Evolutionary conservation across 2,113 vertebrate genomes (phyloP).

Genomic region (Seriola aureovittata): DNA sequence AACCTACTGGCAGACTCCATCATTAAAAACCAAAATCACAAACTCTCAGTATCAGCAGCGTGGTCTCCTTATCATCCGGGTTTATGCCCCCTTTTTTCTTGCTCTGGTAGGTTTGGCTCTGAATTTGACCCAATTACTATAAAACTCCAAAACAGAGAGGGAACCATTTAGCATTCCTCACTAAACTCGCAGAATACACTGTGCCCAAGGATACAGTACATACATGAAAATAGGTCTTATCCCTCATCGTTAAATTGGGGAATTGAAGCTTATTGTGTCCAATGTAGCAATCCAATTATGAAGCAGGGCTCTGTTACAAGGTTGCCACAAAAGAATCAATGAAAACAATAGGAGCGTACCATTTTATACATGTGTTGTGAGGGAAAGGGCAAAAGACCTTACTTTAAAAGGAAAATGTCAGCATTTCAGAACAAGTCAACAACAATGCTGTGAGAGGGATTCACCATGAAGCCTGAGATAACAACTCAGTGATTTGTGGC

Average conservation of each 20-base stretch:
- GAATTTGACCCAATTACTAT: constrained; percentile 30
- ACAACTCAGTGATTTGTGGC: constrained; percentile 34
- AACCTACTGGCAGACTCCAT: constrained; percentile 26
- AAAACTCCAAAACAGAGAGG: background rate
- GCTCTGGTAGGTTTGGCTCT: background rate
- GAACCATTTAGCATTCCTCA: constrained; percentile 22
- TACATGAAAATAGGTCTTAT: constrained; percentile 33
- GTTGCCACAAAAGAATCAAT: constrained; percentile 82
- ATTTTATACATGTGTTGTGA: constrained; percentile 63
- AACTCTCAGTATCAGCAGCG: constrained; percentile 2
- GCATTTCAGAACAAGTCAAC: constrained; percentile 49
- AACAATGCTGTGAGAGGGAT: constrained; percentile 5
- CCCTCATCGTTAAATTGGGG: constrained; percentile 40
- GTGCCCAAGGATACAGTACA: constrained; percentile 31
- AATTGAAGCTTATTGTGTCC: constrained; percentile 57
- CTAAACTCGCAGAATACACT: background rate
- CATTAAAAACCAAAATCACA: constrained; percentile 24
- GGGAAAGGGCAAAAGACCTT: constrained; percentile 37
- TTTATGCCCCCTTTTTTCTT: constrained; percentile 1
- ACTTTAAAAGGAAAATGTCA: constrained; percentile 65
- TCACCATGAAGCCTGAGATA: constrained; percentile 24
- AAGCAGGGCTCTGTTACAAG: constrained; percentile 73
- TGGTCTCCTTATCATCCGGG: background rate
- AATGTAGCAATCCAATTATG: constrained; percentile 77
- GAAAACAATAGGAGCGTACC: constrained; percentile 77